A percentile compares a stretch with the other conserved stretches of the same genome.
Conservation (phyloP, 2,113 vertebrate species). For the Brachyistius frenatus region DNA sequence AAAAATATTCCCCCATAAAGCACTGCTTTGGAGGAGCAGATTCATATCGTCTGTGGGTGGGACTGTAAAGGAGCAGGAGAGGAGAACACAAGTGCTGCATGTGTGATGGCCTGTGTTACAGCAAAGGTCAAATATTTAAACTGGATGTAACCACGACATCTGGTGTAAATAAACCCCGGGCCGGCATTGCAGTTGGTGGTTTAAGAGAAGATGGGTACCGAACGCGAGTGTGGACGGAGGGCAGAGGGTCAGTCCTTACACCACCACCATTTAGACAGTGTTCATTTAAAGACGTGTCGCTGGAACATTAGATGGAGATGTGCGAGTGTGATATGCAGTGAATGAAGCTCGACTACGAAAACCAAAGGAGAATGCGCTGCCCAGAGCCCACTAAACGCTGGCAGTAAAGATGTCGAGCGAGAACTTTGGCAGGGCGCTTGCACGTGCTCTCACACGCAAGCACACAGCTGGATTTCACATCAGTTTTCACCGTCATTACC, state of each 20-base stretch:
- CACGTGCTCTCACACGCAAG: conserved; percentile 61
- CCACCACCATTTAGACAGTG: background rate
- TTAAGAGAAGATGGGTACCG: background rate
- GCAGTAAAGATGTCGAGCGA: conserved; percentile 49
- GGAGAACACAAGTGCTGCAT: conserved; percentile 5
- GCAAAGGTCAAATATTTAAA: conserved; percentile 64
- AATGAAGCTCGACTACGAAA: background rate
- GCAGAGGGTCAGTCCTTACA: background rate
- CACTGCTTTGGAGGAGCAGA: background rate
- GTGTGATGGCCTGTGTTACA: conserved; percentile 52
- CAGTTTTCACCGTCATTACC: conserved; percentile 74
- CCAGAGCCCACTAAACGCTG: conserved; percentile 36
- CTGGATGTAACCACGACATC: conserved; percentile 52
- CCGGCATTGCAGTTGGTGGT: background rate
- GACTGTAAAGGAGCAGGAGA: background rate
- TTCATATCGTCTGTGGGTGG: conserved; percentile 5
- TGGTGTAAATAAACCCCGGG: conserved; percentile 53
- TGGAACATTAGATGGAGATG: background rate
- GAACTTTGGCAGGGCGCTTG: conserved; percentile 34
- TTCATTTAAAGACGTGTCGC: conserved; percentile 10
- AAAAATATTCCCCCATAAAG: conserved; percentile 6
- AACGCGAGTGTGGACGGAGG: conserved; percentile 11
- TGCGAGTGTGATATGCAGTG: background rate
- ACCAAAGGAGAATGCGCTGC: background rate
- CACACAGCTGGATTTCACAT: conserved; percentile 82